phyloP scores from a whole-genome alignment of 2,888 invertebrate genomes.

The Entomobrya proxima region DNA sequence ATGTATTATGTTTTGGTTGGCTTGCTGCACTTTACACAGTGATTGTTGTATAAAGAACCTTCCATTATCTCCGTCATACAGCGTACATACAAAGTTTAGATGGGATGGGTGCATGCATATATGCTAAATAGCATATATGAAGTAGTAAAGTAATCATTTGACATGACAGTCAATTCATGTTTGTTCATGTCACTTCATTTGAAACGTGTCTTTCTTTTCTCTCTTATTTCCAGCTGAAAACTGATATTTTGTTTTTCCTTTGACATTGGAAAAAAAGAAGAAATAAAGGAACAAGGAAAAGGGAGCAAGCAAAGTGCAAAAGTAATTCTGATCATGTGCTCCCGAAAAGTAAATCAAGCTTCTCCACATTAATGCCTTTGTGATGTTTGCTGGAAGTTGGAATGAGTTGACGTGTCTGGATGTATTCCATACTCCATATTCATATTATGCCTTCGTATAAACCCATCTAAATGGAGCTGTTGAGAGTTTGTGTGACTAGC shows the following conservation, averaged over 20 bases:
- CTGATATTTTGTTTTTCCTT: constrained; percentile 75
- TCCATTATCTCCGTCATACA: no score
- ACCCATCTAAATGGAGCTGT: constrained; percentile 19
- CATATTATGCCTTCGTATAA: background rate
- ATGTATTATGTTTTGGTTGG: no score
- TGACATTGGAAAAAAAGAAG: constrained; percentile 56
- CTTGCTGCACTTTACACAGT: no score
- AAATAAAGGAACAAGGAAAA: constrained; percentile 44
- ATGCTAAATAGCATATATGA: background rate
- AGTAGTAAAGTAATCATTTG: constrained; percentile 70
- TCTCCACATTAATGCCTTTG: background rate
- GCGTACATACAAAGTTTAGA: background rate
- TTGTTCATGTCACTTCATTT: constrained; percentile 75
- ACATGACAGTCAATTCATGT: constrained; percentile 74
- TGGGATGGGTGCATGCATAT: constrained; percentile 22
- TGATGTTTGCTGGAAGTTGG: constrained; percentile 11
- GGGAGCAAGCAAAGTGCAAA: constrained; percentile 57
- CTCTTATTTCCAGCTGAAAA: constrained; percentile 69
- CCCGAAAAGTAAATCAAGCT: constrained; percentile 21
- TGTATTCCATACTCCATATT: background rate
- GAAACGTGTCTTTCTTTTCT: constrained; percentile 69
- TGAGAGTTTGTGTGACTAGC: constrained; percentile 32
- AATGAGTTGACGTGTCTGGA: constrained; percentile 43
- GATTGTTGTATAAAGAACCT: background rate
- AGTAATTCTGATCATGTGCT: constrained; percentile 46